Percentiles rank a stretch among this genome's conserved stretches.
phyloP scores from a whole-genome alignment of 2,888 invertebrate species.

The Polyommatus iphigenia region DNA sequence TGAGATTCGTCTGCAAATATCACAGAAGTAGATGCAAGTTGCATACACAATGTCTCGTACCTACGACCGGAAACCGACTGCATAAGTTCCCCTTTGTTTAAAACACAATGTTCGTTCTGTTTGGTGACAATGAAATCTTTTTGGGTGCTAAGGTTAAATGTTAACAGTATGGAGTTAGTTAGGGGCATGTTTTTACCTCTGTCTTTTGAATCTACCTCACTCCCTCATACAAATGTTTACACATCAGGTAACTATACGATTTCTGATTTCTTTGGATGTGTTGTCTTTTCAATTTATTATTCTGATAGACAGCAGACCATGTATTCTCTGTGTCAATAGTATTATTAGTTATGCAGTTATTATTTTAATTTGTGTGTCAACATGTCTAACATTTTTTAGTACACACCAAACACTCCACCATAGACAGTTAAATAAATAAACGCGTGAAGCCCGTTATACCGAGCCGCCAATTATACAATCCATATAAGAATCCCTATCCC shows the following conservation, averaged over 20 bases:
- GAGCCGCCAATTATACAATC: background rate
- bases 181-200: background rate
- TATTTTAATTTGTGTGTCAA: background rate
- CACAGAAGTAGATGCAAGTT: conserved; percentile 44
- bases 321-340: background rate
- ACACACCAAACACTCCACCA: background rate
- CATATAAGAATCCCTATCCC: conserved; percentile 47
- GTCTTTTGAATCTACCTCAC: background rate
- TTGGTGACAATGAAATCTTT: background rate
- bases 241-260: no score
- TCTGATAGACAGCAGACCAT: no score
- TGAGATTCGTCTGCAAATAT: conserved; percentile 44
- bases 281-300: no score
- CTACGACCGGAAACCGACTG: conserved; percentile 66
- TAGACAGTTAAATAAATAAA: background rate
- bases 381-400: background rate
- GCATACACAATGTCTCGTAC: conserved; percentile 69
- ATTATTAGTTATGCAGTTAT: background rate
- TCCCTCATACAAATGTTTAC: no score
- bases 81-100: conserved; percentile 63
- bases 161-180: background rate
- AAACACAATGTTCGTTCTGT: background rate
- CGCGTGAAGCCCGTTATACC: background rate
- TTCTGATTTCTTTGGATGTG: no score
- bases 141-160: background rate